Conservation (phyloP, 2,113 vertebrate species). For the Hiodon alosoides region DNA sequence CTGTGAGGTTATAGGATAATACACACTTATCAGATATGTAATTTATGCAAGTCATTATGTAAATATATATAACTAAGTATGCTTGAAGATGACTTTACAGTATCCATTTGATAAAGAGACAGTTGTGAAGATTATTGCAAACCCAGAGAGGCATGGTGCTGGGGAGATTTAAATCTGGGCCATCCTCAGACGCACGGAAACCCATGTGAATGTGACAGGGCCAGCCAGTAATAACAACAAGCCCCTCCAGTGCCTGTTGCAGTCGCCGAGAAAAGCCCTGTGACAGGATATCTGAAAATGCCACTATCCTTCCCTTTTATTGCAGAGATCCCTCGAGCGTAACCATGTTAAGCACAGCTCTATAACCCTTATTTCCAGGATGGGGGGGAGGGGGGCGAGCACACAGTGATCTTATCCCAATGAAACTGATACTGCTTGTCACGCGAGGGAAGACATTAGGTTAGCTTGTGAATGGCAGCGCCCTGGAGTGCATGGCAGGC, state of each 20-base stretch:
- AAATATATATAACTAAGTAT: background rate
- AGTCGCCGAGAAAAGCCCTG: slow-evolving; percentile 15
- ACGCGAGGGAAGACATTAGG: background rate
- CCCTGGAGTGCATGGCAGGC: too few species aligned
- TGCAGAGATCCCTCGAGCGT: slow-evolving; percentile 20
- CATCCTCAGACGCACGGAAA: background rate
- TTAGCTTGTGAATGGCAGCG: too few species aligned
- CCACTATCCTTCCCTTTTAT: slow-evolving; percentile 18
- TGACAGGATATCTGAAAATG: slow-evolving; percentile 18
- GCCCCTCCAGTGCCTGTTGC: slow-evolving; percentile 17
- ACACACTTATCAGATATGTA: too few species aligned
- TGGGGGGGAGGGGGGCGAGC: background rate
- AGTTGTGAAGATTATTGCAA: background rate
- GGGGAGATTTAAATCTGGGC: background rate
- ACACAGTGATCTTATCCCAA: background rate
- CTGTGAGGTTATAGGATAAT: too few species aligned
- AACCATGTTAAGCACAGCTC: slow-evolving; percentile 5
- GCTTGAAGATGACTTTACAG: background rate
- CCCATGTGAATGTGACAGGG: slow-evolving; percentile 19
- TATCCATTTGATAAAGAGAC: slow-evolving; percentile 4
- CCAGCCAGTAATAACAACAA: slow-evolving; percentile 26
- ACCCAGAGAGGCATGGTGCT: background rate
- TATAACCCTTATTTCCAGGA: slow-evolving; percentile 4
- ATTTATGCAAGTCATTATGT: too few species aligned
- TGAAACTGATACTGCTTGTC: background rate